Percentiles rank a stretch among this genome's conserved stretches.
phyloP scores from a whole-genome alignment of 2,888 invertebrate genomes.

The Physocephala rufipes region DNA sequence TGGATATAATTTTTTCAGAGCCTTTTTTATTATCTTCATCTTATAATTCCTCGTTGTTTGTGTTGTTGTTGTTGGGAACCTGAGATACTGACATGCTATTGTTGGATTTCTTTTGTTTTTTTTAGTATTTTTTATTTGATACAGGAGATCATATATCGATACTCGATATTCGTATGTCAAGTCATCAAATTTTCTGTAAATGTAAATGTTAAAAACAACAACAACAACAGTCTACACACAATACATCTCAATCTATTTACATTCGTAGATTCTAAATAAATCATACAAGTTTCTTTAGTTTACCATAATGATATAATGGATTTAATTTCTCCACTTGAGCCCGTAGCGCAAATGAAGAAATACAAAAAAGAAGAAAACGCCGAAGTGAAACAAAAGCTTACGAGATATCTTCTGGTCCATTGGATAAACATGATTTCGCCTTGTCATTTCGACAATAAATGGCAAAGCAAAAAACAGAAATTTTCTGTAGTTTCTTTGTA shows the following conservation, averaged over 20 bases:
- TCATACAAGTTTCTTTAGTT: not conserved
- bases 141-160: not conserved
- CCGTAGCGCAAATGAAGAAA: no score
- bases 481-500: no score
- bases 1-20: not conserved
- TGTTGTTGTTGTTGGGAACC: not conserved
- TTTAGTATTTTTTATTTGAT: not conserved
- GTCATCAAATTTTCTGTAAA: constrained; percentile 21
- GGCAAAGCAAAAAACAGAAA: not conserved
- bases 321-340: no score
- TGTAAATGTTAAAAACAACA: not conserved
- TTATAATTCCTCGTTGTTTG: not conserved
- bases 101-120: not conserved
- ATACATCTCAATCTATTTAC: no score
- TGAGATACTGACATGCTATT: not conserved
- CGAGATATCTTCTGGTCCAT: constrained; percentile 53
- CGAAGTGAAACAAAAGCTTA: not conserved
- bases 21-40: constrained; percentile 2
- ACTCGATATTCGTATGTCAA: constrained; percentile 24
- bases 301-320: not conserved
- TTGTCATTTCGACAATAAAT: constrained; percentile 47
- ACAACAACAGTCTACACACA: not conserved
- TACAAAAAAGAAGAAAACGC: not conserved
- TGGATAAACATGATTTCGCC: constrained; percentile 59
- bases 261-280: not conserved